phyloP scores from a whole-genome alignment of 2,888 invertebrate species.

The Morpho achilles region DNA sequence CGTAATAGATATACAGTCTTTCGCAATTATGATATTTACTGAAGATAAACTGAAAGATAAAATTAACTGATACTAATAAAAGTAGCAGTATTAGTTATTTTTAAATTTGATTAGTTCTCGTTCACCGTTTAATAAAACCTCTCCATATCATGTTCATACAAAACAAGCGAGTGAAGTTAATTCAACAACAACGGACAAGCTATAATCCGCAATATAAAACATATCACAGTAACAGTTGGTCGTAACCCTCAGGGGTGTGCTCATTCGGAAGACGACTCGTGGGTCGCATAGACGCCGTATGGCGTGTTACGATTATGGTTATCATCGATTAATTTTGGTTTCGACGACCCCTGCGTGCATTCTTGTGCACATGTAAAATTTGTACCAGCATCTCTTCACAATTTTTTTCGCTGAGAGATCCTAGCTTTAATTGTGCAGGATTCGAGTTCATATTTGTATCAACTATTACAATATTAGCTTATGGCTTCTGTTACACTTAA shows the following conservation, averaged over 20 bases:
- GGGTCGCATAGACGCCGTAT: slow-evolving; percentile 35
- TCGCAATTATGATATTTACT: no score
- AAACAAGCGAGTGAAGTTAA: slow-evolving; percentile 25
- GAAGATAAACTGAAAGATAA: no score
- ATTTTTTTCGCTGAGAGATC: no score
- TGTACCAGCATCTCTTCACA: no score
- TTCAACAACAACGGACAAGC: slow-evolving; percentile 32
- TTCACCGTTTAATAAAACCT: not conserved
- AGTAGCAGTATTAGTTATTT: no score
- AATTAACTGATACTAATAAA: no score
- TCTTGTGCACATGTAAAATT: not conserved
- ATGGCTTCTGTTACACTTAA: no score
- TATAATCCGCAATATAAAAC: slow-evolving; percentile 48
- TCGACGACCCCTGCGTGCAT: slow-evolving; percentile 3
- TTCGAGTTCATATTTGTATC: no score
- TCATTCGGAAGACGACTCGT: slow-evolving; percentile 35
- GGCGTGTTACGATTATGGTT: slow-evolving; percentile 52
- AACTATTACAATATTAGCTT: no score
- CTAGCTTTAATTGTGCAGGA: no score
- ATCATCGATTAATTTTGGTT: slow-evolving; percentile 37
- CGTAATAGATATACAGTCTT: no score
- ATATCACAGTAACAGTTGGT: slow-evolving; percentile 63
- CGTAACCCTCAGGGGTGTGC: slow-evolving; percentile 48
- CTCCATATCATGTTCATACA: slow-evolving; percentile 8
- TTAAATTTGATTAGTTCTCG: no score